A percentile compares a stretch with the other conserved stretches of the same genome.
Conservation (phyloP, 1,140 invertebrate species). For the Eriosoma lanigerum region DNA sequence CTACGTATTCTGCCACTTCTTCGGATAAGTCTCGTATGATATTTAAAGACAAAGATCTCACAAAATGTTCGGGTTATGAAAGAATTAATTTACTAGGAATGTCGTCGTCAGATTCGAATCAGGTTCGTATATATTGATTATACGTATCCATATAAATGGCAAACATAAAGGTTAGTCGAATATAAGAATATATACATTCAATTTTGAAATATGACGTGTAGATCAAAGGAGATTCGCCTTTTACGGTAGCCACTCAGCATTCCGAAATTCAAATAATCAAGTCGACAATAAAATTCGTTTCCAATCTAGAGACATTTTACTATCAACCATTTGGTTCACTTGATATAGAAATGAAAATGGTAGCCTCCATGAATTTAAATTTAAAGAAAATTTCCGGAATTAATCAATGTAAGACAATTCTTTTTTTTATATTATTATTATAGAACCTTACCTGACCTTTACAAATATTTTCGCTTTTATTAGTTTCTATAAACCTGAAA, state of each 20-base stretch:
- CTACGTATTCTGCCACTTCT: background rate
- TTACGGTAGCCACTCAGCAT: background rate
- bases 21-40: background rate
- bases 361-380: background rate
- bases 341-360: background rate
- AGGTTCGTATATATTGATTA: background rate
- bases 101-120: background rate
- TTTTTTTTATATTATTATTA: background rate
- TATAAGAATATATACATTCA: too few relatives aligned
- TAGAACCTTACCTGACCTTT: background rate
- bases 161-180: background rate
- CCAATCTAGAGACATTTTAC: background rate
- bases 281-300: background rate
- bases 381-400: background rate
- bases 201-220: background rate
- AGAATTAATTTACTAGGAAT: background rate
- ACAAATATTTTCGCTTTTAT: background rate
- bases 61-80: background rate
- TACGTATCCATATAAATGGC: background rate
- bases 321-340: conserved; percentile 14
- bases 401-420: background rate
- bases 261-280: conserved; percentile 1
- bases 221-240: background rate
- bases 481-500: background rate
- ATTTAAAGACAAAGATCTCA: background rate